A percentile compares a stretch with the other conserved stretches of the same genome.
These are phyloP conservation scores for Gymnobelideus leadbeateri DNA, from an alignment of 2,113 vertebrate species.

Conservation along the genomic window DNA sequence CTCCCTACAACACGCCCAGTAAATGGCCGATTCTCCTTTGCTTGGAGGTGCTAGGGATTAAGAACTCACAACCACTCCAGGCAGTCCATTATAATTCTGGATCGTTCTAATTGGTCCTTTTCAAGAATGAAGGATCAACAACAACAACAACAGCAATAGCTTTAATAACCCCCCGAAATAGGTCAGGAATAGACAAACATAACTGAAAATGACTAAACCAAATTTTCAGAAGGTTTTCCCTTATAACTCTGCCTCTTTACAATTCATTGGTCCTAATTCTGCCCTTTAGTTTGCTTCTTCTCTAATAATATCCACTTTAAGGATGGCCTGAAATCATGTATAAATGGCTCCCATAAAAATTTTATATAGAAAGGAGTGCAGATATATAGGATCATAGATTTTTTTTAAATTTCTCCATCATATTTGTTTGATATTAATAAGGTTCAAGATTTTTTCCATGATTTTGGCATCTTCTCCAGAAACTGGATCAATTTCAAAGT, in stretches of 20 bases:
- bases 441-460: background rate
- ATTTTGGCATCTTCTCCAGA: background rate
- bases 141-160: no score
- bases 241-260: background rate
- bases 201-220: background rate
- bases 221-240: background rate
- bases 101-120: background rate
- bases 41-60: background rate
- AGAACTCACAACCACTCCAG: background rate
- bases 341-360: background rate
- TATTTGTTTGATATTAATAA: background rate
- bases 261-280: background rate
- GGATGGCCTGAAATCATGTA: background rate
- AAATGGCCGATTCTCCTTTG: background rate
- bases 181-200: background rate
- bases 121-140: background rate
- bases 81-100: background rate
- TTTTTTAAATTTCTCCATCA: background rate
- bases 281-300: no score
- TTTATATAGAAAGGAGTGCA: background rate
- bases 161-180: background rate
- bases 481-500: background rate
- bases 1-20: background rate
- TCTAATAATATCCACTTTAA: no score
- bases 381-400: background rate